Evolutionary conservation across 2,113 vertebrate genomes (phyloP), one percentile per base, ranked within the genome.

Genomic region (Siniperca chuatsi): DNA sequence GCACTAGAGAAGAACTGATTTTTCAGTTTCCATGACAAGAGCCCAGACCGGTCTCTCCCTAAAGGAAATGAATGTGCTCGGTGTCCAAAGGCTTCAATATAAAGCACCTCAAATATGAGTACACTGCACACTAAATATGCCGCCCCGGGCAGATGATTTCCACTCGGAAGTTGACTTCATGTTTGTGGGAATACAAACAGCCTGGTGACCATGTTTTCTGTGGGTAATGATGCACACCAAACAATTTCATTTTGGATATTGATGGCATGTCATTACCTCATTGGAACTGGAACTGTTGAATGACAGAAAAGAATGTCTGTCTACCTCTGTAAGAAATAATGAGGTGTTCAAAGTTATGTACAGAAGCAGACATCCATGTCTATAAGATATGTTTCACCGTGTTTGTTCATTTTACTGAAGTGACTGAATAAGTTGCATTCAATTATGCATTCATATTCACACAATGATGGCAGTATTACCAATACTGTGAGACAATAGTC

Each of bases 141-240:
- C 40, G 20, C n/a, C n/a, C 8, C 12, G 33, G 42, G 48, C 69
- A 58, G 74, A 25, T 64, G 18, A 70, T 66, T 46, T 81, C n/a
- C 16, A 20, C 18, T 58, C 46, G 55, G 73, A 68, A 46, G 70
- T 65, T 66, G 15, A 37, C 52, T 48, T 48, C 6, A 42, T 57
- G 68, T 82, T 60, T 2, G 46, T 80, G 75, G 7, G 79, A 57
- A 76, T 2, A 58, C 70, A 82, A 79, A 76, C 65, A 58, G 54
- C 68, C 66, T 9, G 54, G 60, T 35, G 58, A 23, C 54, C 21
- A 6, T 61, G 76, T 78, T 83, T 71, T 83, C 83, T 71, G 64
- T 37, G 70, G 78, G 74, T 86, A 86, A 90, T 81, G 83, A 88
- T 65, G 83, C 86, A 60, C 72, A 60, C 13, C 44, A 4, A 75